Percentiles rank a stretch among this genome's conserved stretches.
These are phyloP conservation scores for Pachydiplax longipennis DNA, from an alignment of 2,888 invertebrate species.

Conservation along the genomic window DNA sequence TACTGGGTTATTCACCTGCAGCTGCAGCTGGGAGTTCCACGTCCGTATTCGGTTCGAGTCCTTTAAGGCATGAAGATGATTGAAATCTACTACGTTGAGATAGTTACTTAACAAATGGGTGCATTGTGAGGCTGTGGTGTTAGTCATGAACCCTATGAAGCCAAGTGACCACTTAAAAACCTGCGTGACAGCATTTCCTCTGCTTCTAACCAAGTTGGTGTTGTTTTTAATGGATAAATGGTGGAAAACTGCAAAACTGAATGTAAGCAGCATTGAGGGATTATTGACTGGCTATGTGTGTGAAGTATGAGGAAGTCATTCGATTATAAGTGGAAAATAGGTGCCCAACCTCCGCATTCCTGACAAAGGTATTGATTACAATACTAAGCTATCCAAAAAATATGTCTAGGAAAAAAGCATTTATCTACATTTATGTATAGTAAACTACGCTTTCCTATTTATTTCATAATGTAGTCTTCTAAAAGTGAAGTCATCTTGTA, in stretches of 20 bases:
- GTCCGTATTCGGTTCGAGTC: slow-evolving; percentile 31
- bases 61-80: slow-evolving; percentile 14
- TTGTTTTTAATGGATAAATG: background rate
- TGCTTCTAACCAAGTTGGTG: background rate
- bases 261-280: background rate
- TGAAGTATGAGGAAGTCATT: slow-evolving; percentile 2
- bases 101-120: slow-evolving; percentile 27
- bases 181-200: background rate
- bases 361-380: slow-evolving; percentile 38
- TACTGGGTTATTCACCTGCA: slow-evolving; percentile 26
- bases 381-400: background rate
- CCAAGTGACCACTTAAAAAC: background rate
- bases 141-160: slow-evolving; percentile 16
- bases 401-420: slow-evolving; percentile 41
- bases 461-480: slow-evolving; percentile 37
- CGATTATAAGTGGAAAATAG: background rate
- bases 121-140: slow-evolving; percentile 30
- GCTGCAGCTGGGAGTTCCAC: slow-evolving; percentile 17
- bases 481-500: slow-evolving; percentile 43
- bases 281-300: background rate
- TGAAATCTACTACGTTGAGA: background rate
- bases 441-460: slow-evolving; percentile 41
- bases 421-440: slow-evolving; percentile 43
- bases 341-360: slow-evolving; percentile 38
- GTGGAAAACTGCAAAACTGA: slow-evolving; percentile 18